Conservation (phyloP, 2,888 invertebrate genomes). For the Callyntrura guangdongensis region DNA sequence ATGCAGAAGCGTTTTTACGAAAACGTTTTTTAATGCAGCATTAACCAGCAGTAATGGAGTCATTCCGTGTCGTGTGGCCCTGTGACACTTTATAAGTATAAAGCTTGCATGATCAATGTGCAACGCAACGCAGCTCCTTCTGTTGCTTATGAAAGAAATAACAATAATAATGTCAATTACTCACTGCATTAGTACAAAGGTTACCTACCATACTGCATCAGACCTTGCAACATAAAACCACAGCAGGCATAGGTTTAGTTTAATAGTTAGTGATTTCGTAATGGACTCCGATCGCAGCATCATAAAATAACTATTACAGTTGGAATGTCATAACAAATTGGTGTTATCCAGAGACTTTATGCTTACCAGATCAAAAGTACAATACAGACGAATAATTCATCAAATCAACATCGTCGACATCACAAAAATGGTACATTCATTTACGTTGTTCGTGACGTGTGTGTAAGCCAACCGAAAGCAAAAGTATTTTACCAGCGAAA, state of each 20-base stretch:
- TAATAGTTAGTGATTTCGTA: slow-evolving; percentile 11
- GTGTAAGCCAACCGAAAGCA: background rate
- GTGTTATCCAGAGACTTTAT: slow-evolving; percentile 9
- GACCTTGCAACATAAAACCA: slow-evolving; percentile 58
- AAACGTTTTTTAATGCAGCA: slow-evolving; percentile 3
- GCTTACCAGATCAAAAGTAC: too few species aligned
- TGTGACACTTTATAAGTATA: slow-evolving; percentile 14
- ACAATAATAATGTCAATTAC: slow-evolving; percentile 49
- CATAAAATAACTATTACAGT: background rate
- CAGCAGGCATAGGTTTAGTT: too few species aligned
- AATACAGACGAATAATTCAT: too few species aligned
- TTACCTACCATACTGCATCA: slow-evolving; percentile 53
- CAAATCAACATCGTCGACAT: too few species aligned
- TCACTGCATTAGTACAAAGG: slow-evolving; percentile 39
- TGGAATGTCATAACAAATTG: background rate
- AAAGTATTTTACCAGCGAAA: slow-evolving; percentile 22
- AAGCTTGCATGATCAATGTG: slow-evolving; percentile 57
- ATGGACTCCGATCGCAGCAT: background rate
- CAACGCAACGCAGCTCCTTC: slow-evolving; percentile 45
- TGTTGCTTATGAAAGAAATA: background rate
- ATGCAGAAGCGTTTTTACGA: slow-evolving; percentile 5
- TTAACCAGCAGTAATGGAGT: background rate
- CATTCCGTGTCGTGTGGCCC: slow-evolving; percentile 7
- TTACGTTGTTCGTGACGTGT: background rate
- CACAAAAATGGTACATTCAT: too few species aligned